These are phyloP conservation scores for Ibidorhyncha struthersii DNA, from an alignment of 2,113 vertebrate species.

Conservation along the genomic window DNA sequence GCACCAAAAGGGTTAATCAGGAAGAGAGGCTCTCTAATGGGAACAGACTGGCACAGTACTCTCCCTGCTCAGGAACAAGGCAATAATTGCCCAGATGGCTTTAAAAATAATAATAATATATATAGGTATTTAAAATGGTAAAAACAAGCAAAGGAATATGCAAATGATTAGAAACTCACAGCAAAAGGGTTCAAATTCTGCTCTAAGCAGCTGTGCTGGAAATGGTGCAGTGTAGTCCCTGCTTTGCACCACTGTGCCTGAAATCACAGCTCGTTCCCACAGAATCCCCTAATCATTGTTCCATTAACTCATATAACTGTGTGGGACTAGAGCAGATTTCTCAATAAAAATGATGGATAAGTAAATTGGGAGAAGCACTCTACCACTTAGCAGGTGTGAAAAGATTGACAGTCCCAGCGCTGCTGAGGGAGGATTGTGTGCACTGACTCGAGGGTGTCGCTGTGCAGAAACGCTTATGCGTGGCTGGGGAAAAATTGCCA, in stretches of 20 bases:
- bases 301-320: slow-evolving; percentile 69
- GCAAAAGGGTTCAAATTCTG: slow-evolving; percentile 22
- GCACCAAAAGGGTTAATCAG: neutral
- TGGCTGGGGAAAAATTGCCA: neutral
- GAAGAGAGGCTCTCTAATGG: neutral
- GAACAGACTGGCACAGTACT: neutral
- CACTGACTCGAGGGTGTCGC: neutral
- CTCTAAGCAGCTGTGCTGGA: neutral
- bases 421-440: neutral
- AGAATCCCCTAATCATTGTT: slow-evolving; percentile 59
- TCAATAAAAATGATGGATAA: slow-evolving; percentile 72
- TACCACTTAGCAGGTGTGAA: slow-evolving; percentile 62
- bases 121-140: neutral
- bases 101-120: neutral
- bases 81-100: neutral
- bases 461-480: neutral
- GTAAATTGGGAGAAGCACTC: slow-evolving; percentile 69
- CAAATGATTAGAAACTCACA: neutral
- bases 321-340: slow-evolving; percentile 66
- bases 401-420: slow-evolving; percentile 49
- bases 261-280: slow-evolving; percentile 20
- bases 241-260: neutral
- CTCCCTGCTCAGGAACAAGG: neutral
- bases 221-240: neutral
- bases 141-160: neutral